Conservation (phyloP, 2,113 vertebrate genomes). For the Sapajus apella region DNA sequence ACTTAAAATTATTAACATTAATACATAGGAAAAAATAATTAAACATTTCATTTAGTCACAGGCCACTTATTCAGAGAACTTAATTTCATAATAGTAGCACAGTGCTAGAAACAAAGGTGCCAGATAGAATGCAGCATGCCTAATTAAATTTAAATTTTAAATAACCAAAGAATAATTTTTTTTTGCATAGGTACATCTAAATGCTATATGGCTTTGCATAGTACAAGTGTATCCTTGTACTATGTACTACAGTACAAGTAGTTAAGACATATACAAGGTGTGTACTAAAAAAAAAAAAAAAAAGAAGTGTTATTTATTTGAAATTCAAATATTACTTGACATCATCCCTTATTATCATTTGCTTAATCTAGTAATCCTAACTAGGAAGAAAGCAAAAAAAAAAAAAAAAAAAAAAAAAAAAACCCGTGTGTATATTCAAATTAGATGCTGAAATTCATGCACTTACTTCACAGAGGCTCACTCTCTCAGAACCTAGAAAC, state of each 20-base stretch:
- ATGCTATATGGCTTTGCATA: neutral
- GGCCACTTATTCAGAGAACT: neutral
- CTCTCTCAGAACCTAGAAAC: neutral
- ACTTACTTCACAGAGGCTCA: neutral
- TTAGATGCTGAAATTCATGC: neutral
- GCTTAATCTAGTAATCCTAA: neutral
- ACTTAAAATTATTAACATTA: neutral
- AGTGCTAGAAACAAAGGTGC: neutral
- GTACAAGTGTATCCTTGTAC: neutral
- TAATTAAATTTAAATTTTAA: neutral
- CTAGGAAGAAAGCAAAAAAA: neutral
- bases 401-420: neutral
- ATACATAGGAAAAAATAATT: neutral
- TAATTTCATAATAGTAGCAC: neutral
- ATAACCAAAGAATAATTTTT: neutral
- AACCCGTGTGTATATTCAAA: neutral
- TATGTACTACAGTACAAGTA: neutral
- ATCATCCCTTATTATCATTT: conserved; percentile 5
- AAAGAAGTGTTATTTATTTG: neutral
- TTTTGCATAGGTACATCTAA: neutral
- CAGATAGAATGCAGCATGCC: neutral
- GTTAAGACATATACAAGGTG: neutral
- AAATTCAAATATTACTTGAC: conserved; percentile 26
- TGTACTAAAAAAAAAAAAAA: neutral
- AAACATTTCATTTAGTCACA: neutral